Conservation (phyloP, 2,888 invertebrate species). For the Anoncus sp. region DNA sequence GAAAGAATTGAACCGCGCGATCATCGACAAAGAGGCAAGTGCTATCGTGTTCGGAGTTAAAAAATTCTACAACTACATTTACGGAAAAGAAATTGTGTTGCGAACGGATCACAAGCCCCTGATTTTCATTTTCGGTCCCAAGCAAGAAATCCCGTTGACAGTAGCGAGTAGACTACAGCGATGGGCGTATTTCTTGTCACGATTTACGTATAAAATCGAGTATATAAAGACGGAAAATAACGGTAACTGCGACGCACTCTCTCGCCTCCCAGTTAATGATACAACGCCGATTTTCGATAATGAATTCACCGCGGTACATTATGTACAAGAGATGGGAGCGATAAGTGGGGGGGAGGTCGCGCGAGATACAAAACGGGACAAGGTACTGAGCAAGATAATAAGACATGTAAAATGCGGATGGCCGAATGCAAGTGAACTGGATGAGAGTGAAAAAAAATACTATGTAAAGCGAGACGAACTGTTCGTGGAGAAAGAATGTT, state of each 20-base stretch:
- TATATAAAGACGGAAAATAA: slow-evolving; percentile 48
- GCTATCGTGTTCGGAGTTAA: slow-evolving; percentile 59
- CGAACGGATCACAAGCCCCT: slow-evolving; percentile 59
- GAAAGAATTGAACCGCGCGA: slow-evolving; percentile 49
- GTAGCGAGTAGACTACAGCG: slow-evolving; percentile 49
- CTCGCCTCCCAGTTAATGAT: slow-evolving; percentile 51
- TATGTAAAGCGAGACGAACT: slow-evolving; percentile 46
- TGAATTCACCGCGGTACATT: slow-evolving; percentile 37
- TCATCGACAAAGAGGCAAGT: slow-evolving; percentile 60
- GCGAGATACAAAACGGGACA: slow-evolving; percentile 38
- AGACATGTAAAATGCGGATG: not conserved
- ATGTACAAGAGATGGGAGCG: slow-evolving; percentile 15
- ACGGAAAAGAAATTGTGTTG: slow-evolving; percentile 44
- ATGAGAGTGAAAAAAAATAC: slow-evolving; percentile 29
- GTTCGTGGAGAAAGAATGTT: slow-evolving; percentile 42
- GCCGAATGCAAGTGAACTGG: no score
- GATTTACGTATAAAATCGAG: slow-evolving; percentile 57
- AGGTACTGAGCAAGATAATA: slow-evolving; percentile 27
- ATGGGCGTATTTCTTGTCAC: slow-evolving; percentile 55
- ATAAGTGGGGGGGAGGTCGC: slow-evolving; percentile 26
- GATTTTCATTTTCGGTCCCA: slow-evolving; percentile 34
- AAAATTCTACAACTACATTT: slow-evolving; percentile 56
- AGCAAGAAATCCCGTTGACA: slow-evolving; percentile 44
- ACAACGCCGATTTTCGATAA: slow-evolving; percentile 23
- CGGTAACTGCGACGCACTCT: slow-evolving; percentile 51